Evolutionary conservation across 2,797 vertebrate genomes (phyloP).

Genomic region (Ctenopoma multispine): DNA sequence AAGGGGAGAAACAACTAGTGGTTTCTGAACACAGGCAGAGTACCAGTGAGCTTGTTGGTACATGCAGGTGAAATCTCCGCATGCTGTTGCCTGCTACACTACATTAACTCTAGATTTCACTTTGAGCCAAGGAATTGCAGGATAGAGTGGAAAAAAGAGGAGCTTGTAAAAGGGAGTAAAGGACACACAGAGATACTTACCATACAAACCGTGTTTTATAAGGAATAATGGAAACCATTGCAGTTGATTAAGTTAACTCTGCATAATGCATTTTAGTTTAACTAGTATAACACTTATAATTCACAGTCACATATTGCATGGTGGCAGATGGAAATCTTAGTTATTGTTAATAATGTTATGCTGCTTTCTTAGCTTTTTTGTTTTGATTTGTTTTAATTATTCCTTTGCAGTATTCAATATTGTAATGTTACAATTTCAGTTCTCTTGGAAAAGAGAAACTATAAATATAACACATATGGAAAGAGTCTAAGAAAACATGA

Average conservation of each 20-base stretch:
- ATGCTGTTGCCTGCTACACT: conserved; percentile 66
- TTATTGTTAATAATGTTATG: too few species aligned
- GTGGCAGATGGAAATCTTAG: background rate
- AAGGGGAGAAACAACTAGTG: conserved; percentile 15
- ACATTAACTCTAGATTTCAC: conserved; percentile 71
- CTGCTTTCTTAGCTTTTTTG: too few species aligned
- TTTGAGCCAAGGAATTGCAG: conserved; percentile 54
- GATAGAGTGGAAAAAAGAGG: conserved; percentile 24
- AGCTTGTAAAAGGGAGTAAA: conserved; percentile 23
- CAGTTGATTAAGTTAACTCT: conserved; percentile 23
- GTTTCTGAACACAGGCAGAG: conserved; percentile 53
- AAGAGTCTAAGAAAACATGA: background rate
- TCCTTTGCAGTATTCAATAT: too few species aligned
- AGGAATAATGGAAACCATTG: conserved; percentile 32
- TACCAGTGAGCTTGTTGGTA: conserved; percentile 49
- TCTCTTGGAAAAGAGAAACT: too few species aligned
- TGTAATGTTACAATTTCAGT: too few species aligned
- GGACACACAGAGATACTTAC: conserved; percentile 23
- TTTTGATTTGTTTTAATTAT: too few species aligned
- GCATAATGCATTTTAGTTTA: conserved; percentile 33
- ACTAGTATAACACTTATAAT: conserved; percentile 20
- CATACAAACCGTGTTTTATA: conserved; percentile 32
- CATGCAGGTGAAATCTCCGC: conserved; percentile 70
- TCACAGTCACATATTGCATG: background rate
- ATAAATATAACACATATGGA: background rate